Base-by-base conservation (phyloP, 2,797 vertebrate genomes). In the Poecilia wingei region DNA sequence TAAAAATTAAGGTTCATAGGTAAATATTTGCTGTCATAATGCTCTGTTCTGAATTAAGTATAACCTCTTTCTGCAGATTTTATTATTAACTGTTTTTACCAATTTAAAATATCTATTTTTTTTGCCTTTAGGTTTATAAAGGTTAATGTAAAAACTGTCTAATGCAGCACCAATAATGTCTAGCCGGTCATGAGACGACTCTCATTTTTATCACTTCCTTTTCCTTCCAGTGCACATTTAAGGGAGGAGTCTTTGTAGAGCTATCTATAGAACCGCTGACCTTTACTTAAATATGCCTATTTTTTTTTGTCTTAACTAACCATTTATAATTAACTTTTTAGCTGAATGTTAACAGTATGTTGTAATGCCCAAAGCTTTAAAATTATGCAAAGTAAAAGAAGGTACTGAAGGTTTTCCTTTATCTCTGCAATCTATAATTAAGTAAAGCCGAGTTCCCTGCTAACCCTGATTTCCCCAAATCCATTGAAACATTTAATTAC, bases 131-230 rank as follows among this genome's bases (percentile, higher is more conserved):
- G 9, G 49, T 36, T n/a, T 76, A 22, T 83, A 6, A 70, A 47
- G 18, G 41, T 74, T 33, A 46, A 28, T 22, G 4, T 39, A 79
- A 33, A 88, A 84, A 82, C 25, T 6, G 51, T 61, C 36, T 22
- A 51, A 5, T 75, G 80, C 55, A 76, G 81, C 51, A 39, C 39
- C 64, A 72, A 78, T 79, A 57, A 72, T 18, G 78, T 85, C 81
- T 75, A 70, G 81, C 76, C 82, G 74, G 84, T 87, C 87, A 86
- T 33, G 77, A 79, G 78, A 79, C 33, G 25, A 31, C 57, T 84
- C 45, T 76, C 68, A n/a, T 5, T 75, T 82, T 75, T 78, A 78
- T 78, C 85, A 79, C 75, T 91, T 91, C 90, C 90, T 77, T 88
- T 92, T 91, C 79, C 86, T 83, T n/a, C 76, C 46, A 1, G 59